Conservation (phyloP, 1,140 invertebrate species). For the Drosophila bocki region DNA sequence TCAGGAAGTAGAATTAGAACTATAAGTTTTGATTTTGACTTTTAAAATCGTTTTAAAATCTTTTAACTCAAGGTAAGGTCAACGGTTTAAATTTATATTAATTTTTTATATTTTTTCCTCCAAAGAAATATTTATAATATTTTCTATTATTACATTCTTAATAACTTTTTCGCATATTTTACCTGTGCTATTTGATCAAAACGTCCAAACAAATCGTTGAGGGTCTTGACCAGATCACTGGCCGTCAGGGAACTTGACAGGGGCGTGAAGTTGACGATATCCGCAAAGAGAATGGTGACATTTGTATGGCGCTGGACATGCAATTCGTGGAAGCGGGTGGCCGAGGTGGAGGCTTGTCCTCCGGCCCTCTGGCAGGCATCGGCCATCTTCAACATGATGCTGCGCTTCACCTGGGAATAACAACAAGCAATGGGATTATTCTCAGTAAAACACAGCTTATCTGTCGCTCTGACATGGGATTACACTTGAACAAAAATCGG, state of each 20-base stretch:
- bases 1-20: background rate
- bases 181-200: constrained; percentile 99
- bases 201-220: constrained; percentile 98
- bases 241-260: constrained; percentile 96
- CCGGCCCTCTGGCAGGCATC: constrained; percentile 92
- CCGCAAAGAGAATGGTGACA: constrained; percentile 98
- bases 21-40: no score
- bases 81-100: background rate
- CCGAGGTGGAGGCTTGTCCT: constrained; percentile 90
- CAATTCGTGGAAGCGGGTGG: constrained; percentile 96
- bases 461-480: background rate
- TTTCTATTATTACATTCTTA: background rate
- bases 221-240: constrained; percentile 96
- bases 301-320: constrained; percentile 99
- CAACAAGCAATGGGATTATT: constrained; percentile 1
- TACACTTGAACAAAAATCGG: background rate
- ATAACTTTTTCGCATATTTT: constrained; percentile 36
- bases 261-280: constrained; percentile 99
- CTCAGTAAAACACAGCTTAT: background rate
- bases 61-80: no score
- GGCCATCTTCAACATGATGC: constrained; percentile 96
- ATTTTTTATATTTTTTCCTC: background rate
- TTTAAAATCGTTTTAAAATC: no score
- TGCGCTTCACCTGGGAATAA: constrained; percentile 93
- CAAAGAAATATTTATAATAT: background rate